Evolutionary conservation across 2,113 vertebrate species (phyloP), one percentile per base, ranked within the genome.

Genomic region (Sporophila hypoxantha): DNA sequence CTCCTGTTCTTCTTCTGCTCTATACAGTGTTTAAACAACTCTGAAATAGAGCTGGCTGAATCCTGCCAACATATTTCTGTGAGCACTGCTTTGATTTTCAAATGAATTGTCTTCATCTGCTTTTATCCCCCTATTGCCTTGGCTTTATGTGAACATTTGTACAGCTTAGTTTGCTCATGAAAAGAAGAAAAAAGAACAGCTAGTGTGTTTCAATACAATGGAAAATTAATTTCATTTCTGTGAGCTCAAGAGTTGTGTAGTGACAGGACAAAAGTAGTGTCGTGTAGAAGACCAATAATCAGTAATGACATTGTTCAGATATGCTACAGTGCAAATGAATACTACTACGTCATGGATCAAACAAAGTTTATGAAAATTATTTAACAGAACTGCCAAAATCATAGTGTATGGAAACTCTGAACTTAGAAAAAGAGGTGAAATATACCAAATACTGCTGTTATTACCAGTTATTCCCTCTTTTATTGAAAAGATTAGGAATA

Each of bases 51-150:
- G 42, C 89, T 78, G 69, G 30, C 55, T 89, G 82, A 93, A 91
- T 93, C 82, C 80, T 93, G 95, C 92, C 95, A 95, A 89, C 85
- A 93, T 89, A 81, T 91, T 94, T 95, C 82, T 94, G 55, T 92
- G 83, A 94, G 74, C 34, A 2, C 70, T 85, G 73, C 89, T 95
- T 94, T 95, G 92, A 91, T 95, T 95, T 94, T 91, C 52, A 85
- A 93, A 93, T 86, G 80, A 80, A 95, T 95, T 93, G 62, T 92
- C 92, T 94, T 94, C 82, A 88, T 95, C 82, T 94, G 85, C 83
- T 91, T 92, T 95, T 94, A 93, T 91, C 56, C 82, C 37, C 39
- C 36, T 50, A 62, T 95, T 94, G 79, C 62, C 21, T 95, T 85
- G 66, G 80, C 76, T 94, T 95, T 92, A 77, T 90, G 47, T 69